These are phyloP conservation scores for Alcis repandata DNA, from an alignment of 2,888 invertebrate genomes.

Conservation along the genomic window DNA sequence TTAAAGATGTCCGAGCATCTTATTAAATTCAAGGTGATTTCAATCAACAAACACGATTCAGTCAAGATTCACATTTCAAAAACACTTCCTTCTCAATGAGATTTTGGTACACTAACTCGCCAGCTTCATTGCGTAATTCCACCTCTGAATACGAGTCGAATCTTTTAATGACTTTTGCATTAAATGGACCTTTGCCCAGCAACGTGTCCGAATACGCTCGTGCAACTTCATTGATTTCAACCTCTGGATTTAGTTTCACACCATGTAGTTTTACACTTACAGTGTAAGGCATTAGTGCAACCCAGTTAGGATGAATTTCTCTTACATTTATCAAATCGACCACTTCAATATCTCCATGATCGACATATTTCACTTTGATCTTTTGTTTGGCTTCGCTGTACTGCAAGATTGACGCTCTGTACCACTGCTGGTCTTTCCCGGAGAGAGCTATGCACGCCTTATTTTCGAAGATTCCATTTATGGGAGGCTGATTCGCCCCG, in stretches of 20 bases:
- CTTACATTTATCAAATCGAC: conserved; percentile 78
- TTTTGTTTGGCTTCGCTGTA: conserved; percentile 70
- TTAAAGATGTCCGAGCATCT: background rate
- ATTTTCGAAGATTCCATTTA: conserved; percentile 78
- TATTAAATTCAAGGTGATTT: conserved; percentile 2
- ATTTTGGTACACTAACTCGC: conserved; percentile 64
- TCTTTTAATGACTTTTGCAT: conserved; percentile 62
- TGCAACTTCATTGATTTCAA: conserved; percentile 63
- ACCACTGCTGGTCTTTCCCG: conserved; percentile 89
- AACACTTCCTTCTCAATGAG: conserved; percentile 63
- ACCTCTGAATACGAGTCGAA: conserved; percentile 61
- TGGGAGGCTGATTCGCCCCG: conserved; percentile 70
- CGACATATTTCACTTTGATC: conserved; percentile 90
- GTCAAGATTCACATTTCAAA: too few relatives aligned
- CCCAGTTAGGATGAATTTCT: conserved; percentile 81
- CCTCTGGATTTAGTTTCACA: conserved; percentile 61
- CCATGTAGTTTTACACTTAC: conserved; percentile 80
- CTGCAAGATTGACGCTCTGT: conserved; percentile 89
- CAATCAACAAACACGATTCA: too few relatives aligned
- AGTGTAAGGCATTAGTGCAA: too few relatives aligned
- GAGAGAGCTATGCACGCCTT: conserved; percentile 89
- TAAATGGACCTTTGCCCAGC: conserved; percentile 69
- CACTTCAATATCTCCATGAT: conserved; percentile 90
- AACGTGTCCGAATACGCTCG: conserved; percentile 64
- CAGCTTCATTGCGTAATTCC: conserved; percentile 64